Base-by-base conservation (phyloP, 2,888 invertebrate species). In the Anodontia alba region DNA sequence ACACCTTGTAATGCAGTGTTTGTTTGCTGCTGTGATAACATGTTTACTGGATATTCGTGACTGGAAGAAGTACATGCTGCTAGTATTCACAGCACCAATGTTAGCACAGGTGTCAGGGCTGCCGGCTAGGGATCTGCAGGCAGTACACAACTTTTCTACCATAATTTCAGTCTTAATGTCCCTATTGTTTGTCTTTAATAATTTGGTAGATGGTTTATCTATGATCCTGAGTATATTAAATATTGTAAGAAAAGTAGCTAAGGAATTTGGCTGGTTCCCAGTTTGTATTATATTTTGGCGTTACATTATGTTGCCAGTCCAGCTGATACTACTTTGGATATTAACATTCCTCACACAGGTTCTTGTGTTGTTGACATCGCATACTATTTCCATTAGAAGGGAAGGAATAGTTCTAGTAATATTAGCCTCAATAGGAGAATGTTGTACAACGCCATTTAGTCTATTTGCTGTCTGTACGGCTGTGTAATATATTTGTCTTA, bases 251-350 rank as follows among this genome's bases (percentile, higher is more conserved):
- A 84, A 88, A 67, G 88, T 92, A 3, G 78, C 94, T 7, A 90
- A 91, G 43, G 90, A 93, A 15, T 91, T 93, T 71, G 94, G 92
- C 86, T 95, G 92, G 91, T 90, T 92, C 83, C 92, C 91, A 83
- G 92, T 92, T 66, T 89, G 89, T 78, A 87, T 93, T 70, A 92
- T 93, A 77, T 91, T 95, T 49, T 95, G 95, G 95, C 92, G 94
- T 68, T 93, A 94, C 20, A 89, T 95, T 8, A 93, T 95, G 86
- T 89, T 95, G 10, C 95, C 95, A 8, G 91, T 95, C 20, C 95
- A 95, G 86, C 93, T 95, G 75, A 92, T 95, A 7, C 90, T 95
- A 36, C 95, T 95, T 87, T 96, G 95, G 95, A 78, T 95, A 38
- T 91, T 94, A 46, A 91, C 95, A 84, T 95, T 95, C 80, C 74